phyloP scores from a whole-genome alignment of 2,113 vertebrate species.

The Aegotheles bennettii region DNA sequence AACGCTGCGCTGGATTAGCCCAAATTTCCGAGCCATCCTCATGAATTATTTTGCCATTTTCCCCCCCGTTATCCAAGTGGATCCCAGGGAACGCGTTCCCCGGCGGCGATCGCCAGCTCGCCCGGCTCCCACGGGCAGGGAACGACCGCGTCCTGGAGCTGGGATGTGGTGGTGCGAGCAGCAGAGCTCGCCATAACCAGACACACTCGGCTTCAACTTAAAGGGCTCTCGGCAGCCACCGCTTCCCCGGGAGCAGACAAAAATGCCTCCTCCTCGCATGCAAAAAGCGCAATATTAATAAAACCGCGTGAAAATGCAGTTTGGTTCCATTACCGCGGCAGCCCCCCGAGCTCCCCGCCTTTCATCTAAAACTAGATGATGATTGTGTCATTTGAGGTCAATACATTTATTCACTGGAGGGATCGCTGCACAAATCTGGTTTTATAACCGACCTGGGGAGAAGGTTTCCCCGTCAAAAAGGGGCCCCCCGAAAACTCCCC shows the following conservation, averaged over 20 bases:
- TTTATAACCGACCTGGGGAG: conserved; percentile 63
- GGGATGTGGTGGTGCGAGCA: conserved; percentile 67
- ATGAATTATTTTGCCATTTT: conserved; percentile 40
- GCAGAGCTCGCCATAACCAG: conserved; percentile 64
- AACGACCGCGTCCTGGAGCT: conserved; percentile 63
- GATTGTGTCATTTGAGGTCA: conserved; percentile 83
- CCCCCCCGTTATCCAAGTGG: conserved; percentile 28
- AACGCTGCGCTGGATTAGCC: conserved; percentile 27
- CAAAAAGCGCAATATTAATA: conserved; percentile 50
- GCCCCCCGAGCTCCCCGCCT: conserved; percentile 44
- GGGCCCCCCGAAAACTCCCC: conserved; percentile 58
- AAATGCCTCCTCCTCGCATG: conserved; percentile 41
- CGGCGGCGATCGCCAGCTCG: too few relatives aligned
- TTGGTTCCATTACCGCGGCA: conserved; percentile 45
- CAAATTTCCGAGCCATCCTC: conserved; percentile 41
- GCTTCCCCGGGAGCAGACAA: not conserved
- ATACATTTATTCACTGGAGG: conserved; percentile 73
- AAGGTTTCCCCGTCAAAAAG: conserved; percentile 19
- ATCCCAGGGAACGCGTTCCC: conserved; percentile 28
- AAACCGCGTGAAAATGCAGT: conserved; percentile 59
- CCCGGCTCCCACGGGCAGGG: too few relatives aligned
- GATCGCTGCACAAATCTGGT: conserved; percentile 67
- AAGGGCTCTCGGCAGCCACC: conserved; percentile 50
- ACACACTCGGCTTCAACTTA: conserved; percentile 65
- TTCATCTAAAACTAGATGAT: conserved; percentile 77